Evolutionary conservation across 2,113 vertebrate genomes (phyloP).

Genomic region (Platanista minor): DNA sequence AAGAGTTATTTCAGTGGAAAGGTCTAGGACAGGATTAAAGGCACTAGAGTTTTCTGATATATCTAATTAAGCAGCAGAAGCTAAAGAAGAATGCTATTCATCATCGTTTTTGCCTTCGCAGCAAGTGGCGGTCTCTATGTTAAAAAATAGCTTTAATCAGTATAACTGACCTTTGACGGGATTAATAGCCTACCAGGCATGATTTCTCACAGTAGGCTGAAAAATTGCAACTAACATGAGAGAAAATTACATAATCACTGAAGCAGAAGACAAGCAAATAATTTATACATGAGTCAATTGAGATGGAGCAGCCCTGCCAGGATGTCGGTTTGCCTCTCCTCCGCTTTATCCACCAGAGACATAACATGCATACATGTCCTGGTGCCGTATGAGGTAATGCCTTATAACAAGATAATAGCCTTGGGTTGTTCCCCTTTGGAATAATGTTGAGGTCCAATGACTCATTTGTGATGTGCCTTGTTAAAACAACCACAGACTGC

Average conservation of each 20-base stretch:
- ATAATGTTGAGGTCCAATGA: conserved; percentile 34
- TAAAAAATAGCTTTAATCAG: conserved; percentile 55
- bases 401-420: conserved; percentile 44
- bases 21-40: neutral
- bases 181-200: conserved; percentile 36
- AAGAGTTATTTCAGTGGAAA: conserved; percentile 7
- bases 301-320: conserved; percentile 35
- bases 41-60: neutral
- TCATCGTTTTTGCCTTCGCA: neutral
- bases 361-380: neutral
- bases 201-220: conserved; percentile 55
- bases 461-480: conserved; percentile 62
- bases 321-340: neutral
- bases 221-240: conserved; percentile 50
- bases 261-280: neutral
- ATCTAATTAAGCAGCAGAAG: conserved; percentile 12
- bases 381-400: conserved; percentile 23
- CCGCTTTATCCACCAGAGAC: neutral
- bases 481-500: conserved; percentile 64
- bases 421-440: conserved; percentile 42
- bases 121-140: neutral
- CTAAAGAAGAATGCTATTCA: neutral
- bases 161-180: conserved; percentile 40
- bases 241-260: conserved; percentile 64
- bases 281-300: conserved; percentile 43